Evolutionary conservation across 92 coral and sea anemone genomes (phyloP), one percentile per base, ranked within the genome.

Genomic region (Phenganax marumi): DNA sequence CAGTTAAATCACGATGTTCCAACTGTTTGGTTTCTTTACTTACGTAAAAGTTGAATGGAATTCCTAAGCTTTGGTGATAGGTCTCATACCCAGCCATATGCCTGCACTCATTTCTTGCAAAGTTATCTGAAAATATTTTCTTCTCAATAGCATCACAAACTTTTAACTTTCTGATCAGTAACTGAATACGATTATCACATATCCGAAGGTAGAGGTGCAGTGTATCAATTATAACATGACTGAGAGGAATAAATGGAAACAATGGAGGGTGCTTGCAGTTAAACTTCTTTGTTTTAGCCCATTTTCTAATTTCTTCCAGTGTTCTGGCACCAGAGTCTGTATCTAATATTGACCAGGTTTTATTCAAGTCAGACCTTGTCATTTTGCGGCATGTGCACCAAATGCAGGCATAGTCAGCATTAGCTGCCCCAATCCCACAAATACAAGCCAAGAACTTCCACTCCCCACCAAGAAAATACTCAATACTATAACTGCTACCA

Each of bases 61-160:
- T 87, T 10, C 88, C 88, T 25, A 68, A n/a, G 47, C 72, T 17
- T 52, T 80, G 75, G 3, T 86, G 58, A 53, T 87, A 90, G 23
- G 57, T 19, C 50, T 85, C 89, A 85, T 90, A 88, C 9, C 76
- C 79, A 49, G 90, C 90, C 93, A 90, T 87, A 73, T 87, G 92
- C 75, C 83, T 79, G 47, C 79, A 84, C 18, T 53, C 80, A 19
- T 75, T 57, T 61, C 89, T 80, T 17, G 48, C 2, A 24, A 90
- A 90, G 24, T 73, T 57, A 18, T 69, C 74, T 51, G 85, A 14
- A 69, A 49, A 81, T 68, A 12, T 18, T 60, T 81, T 81, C 22
- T 68, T 68, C 3, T 68, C 79, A 70, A 81, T 52, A 19, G 76
- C 55, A 71, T 71, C 76, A 71, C 39, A 17, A 8, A 33, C 50